These are phyloP conservation scores for Noturus placidus DNA, from an alignment of 2,113 vertebrate genomes.

Conservation along the genomic window DNA sequence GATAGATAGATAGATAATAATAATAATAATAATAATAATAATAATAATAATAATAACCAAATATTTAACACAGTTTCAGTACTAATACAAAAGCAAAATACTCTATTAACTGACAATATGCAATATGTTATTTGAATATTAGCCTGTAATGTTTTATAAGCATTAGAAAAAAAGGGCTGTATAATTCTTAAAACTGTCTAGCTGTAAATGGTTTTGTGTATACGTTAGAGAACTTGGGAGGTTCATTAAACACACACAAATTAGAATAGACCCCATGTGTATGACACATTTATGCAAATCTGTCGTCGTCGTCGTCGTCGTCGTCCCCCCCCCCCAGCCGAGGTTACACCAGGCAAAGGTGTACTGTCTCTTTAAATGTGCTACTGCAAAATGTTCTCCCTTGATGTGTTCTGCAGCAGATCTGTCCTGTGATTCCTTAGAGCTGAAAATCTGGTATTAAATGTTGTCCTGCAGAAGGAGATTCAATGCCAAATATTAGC, in stretches of 20 bases:
- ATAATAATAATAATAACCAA: neutral
- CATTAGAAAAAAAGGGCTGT: neutral
- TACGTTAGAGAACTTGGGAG: neutral
- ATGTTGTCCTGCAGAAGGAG: conserved; percentile 5
- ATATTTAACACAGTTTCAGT: neutral
- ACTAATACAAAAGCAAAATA: neutral
- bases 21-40: no score
- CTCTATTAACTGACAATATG: neutral
- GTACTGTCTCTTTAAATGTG: conserved; percentile 75
- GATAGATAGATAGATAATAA: neutral
- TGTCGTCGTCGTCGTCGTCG: no score
- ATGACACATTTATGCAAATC: conserved; percentile 48
- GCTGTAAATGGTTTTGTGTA: neutral
- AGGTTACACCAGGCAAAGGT: conserved; percentile 45
- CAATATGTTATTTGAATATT: conserved; percentile 7
- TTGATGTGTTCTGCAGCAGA: conserved; percentile 73
- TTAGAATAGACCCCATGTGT: conserved; percentile 37
- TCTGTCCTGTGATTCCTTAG: conserved; percentile 43
- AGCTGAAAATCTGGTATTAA: conserved; percentile 35
- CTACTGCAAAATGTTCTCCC: conserved; percentile 72
- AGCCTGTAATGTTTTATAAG: conserved; percentile 7
- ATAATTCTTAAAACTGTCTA: neutral
- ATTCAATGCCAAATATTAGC: neutral
- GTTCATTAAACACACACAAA: conserved; percentile 19
- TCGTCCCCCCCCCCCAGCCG: no score